Percentiles rank a stretch among this genome's conserved stretches.
Conservation (phyloP, 2,797 vertebrate genomes). For the Eulemur mongoz region DNA sequence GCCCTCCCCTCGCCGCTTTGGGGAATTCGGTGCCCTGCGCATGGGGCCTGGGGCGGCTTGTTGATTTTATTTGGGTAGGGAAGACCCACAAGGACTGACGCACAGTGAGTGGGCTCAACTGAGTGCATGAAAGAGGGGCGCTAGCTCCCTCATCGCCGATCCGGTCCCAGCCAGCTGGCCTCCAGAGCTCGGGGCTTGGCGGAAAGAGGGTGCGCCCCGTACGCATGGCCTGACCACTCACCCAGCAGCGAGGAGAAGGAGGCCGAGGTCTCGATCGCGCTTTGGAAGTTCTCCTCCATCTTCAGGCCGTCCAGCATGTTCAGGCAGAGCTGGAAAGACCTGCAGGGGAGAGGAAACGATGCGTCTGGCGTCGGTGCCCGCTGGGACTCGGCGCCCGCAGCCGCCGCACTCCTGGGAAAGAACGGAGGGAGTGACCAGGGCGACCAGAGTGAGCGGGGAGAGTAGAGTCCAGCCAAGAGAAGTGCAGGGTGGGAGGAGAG, state of each 20-base stretch:
- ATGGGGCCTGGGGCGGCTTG: neutral
- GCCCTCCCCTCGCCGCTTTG: slow-evolving; percentile 33
- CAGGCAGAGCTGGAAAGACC: slow-evolving; percentile 42
- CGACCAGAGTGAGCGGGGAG: slow-evolving; percentile 34
- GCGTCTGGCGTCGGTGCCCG: neutral
- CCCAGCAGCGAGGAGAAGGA: slow-evolving; percentile 86
- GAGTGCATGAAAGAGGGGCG: neutral
- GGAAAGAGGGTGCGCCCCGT: neutral
- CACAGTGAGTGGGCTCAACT: neutral
- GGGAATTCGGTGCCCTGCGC: slow-evolving; percentile 44
- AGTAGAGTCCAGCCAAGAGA: slow-evolving; percentile 15
- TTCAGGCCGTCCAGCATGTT: slow-evolving; percentile 87
- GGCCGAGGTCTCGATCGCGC: slow-evolving; percentile 79
- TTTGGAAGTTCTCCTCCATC: slow-evolving; percentile 88
- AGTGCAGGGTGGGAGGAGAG: slow-evolving; percentile 16
- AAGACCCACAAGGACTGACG: neutral
- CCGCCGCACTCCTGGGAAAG: slow-evolving; percentile 36
- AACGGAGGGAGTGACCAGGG: slow-evolving; percentile 28
- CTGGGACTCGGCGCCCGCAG: neutral
- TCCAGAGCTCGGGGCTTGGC: neutral
- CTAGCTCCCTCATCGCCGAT: neutral
- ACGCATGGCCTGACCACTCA: slow-evolving; percentile 76
- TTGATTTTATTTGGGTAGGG: neutral
- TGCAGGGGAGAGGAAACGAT: neutral
- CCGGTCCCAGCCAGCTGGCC: neutral